Evolutionary conservation across 2,797 vertebrate species (phyloP), one percentile per base, ranked within the genome.

Genomic region (Trematomus bernacchii): DNA sequence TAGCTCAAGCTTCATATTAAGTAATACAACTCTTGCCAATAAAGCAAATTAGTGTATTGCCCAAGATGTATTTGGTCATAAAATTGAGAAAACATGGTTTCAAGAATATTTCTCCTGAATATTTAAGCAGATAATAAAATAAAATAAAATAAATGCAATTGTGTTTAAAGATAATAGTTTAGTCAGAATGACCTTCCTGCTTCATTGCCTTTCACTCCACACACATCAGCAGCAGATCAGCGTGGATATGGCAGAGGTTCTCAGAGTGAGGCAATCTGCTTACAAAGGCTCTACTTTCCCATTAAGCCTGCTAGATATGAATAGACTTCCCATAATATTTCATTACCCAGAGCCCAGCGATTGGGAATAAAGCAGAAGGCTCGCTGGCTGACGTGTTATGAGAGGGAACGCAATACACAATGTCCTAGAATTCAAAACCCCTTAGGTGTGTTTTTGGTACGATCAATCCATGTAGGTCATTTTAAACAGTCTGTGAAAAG

Each of bases 381-480:
- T 65, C 33, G 70, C 71, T 76, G 71, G 78, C 68, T 6, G 67
- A 82, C 78, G 83, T 81, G 76, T 73, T 70, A 55, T 64, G 68
- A 77, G 68, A 77, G 75, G 50, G 69, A 83, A 73, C 5, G 70
- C 60, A 79, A 85, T 44, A 63, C 76, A 87, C 68, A 80, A 82
- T 76, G 88, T 79, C 89, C 91, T 67, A 86, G 84, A n/a, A 88
- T 90, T 87, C 75, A 67, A 84, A 86, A 71, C 59, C 87, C 82
- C 74, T 63, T 43, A 76, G 76, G 83, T 86, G 82, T 73, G 79
- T 75, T 80, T 85, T 84, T 72, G 75, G 76, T 61, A 46, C 67
- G n/a, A 84, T 91, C 77, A 81, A 85, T 85, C 76, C 84, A 89
- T 88, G 79, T 91, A 86, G 92, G 91, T 87, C 85, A 85, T 83